These are phyloP conservation scores for Siniperca knerii DNA, from an alignment of 2,113 vertebrate genomes.

Conservation along the genomic window DNA sequence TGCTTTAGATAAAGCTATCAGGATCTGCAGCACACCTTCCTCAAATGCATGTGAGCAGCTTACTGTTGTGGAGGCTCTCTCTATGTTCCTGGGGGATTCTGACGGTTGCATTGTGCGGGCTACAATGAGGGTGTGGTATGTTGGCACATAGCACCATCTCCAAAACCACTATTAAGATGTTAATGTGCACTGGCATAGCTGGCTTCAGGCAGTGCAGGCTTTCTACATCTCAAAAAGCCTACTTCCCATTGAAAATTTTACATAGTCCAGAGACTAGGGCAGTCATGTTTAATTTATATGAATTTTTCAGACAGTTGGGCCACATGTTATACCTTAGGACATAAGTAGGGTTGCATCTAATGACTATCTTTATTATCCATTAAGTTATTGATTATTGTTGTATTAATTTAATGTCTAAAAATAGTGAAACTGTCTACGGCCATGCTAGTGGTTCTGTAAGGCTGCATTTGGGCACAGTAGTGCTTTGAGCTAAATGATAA, in stretches of 20 bases:
- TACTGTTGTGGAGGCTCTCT: conserved; percentile 59
- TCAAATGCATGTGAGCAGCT: conserved; percentile 65
- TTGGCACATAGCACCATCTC: conserved; percentile 55
- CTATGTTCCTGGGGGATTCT: conserved; percentile 59
- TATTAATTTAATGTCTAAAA: neutral
- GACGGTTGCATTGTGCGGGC: conserved; percentile 70
- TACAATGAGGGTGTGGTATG: conserved; percentile 69
- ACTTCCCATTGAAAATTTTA: neutral
- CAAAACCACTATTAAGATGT: conserved; percentile 63
- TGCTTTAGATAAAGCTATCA: conserved; percentile 76
- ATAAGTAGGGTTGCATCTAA: neutral
- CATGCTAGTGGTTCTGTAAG: neutral
- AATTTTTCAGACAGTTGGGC: neutral
- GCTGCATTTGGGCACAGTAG: neutral
- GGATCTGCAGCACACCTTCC: conserved; percentile 68
- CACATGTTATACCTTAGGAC: neutral
- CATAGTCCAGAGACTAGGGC: neutral
- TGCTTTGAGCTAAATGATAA: neutral
- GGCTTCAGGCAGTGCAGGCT: conserved; percentile 9
- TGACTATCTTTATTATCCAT: neutral
- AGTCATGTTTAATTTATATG: neutral
- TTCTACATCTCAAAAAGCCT: conserved; percentile 23
- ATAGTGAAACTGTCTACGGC: neutral
- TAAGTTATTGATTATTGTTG: neutral
- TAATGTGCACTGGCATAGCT: conserved; percentile 43